These are phyloP conservation scores for Bostrychus sinensis DNA, from an alignment of 2,113 vertebrate species.

Conservation along the genomic window DNA sequence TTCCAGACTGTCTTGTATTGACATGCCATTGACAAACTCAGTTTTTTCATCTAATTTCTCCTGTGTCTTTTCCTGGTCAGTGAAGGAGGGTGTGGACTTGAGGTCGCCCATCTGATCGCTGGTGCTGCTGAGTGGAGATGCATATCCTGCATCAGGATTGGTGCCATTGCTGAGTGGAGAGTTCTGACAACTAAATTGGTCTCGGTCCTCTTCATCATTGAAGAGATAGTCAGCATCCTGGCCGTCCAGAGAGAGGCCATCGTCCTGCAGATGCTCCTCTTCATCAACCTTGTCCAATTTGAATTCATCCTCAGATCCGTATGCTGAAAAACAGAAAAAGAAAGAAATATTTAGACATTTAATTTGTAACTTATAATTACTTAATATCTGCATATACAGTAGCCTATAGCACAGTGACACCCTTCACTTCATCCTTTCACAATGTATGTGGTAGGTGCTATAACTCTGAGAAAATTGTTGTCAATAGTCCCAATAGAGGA, in stretches of 20 bases:
- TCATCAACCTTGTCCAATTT: constrained; percentile 89
- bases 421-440: constrained; percentile 4
- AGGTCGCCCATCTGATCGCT: constrained; percentile 92
- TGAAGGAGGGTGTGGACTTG: constrained; percentile 86
- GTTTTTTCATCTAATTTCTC: constrained; percentile 81
- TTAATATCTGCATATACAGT: too few species aligned
- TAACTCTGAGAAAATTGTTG: constrained; percentile 69
- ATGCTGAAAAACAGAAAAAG: constrained; percentile 85
- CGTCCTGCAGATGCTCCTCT: constrained; percentile 88
- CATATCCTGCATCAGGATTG: constrained; percentile 94
- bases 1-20: constrained; percentile 94
- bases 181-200: constrained; percentile 92
- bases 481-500: constrained; percentile 75
- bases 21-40: constrained; percentile 82
- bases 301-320: constrained; percentile 95
- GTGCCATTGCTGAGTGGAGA: constrained; percentile 96
- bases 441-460: constrained; percentile 45
- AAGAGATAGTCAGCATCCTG: constrained; percentile 90
- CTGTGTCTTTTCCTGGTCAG: constrained; percentile 88
- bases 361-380: background rate
- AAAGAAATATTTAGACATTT: constrained; percentile 33
- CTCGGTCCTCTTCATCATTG: constrained; percentile 89
- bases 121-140: constrained; percentile 93
- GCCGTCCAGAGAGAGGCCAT: constrained; percentile 88
- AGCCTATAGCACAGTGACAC: constrained; percentile 16